Conservation (phyloP, 2,113 vertebrate genomes). For the Donacobius atricapilla region DNA sequence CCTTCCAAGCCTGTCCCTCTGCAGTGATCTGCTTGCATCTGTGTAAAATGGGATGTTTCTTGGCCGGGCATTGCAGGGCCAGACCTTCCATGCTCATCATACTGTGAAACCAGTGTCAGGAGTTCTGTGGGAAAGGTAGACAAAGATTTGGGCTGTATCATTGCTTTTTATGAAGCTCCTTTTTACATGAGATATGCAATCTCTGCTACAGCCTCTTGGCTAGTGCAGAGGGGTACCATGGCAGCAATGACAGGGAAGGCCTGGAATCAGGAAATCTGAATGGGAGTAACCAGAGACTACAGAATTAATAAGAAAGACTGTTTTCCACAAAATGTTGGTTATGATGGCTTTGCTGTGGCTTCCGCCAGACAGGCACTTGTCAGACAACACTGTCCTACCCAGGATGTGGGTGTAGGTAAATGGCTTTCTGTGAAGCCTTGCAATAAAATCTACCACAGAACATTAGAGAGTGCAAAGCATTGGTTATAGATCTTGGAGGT, state of each 20-base stretch:
- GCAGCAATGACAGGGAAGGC: not conserved
- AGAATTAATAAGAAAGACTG: not conserved
- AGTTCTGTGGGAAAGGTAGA: not conserved
- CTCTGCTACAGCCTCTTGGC: not conserved
- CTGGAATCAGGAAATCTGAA: not conserved
- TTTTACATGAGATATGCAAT: not conserved
- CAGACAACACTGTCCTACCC: slow-evolving; percentile 19
- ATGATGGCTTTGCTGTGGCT: slow-evolving; percentile 26
- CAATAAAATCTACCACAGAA: slow-evolving; percentile 38
- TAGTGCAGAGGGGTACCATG: not conserved
- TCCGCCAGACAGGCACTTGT: slow-evolving; percentile 25
- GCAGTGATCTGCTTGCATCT: not conserved
- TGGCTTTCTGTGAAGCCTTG: not conserved
- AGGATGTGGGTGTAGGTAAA: slow-evolving; percentile 39
- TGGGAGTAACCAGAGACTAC: not conserved
- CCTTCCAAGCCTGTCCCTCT: not conserved
- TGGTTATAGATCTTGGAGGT: not conserved
- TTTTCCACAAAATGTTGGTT: not conserved
- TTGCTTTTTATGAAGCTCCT: not conserved
- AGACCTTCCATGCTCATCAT: not conserved
- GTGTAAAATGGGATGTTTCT: not conserved
- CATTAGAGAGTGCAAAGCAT: not conserved
- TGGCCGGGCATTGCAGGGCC: not conserved
- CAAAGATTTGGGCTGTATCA: not conserved
- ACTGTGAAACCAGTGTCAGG: not conserved